Evolutionary conservation across 2,797 vertebrate species (phyloP).

Genomic region (Lepidocolaptes lacrymiger): DNA sequence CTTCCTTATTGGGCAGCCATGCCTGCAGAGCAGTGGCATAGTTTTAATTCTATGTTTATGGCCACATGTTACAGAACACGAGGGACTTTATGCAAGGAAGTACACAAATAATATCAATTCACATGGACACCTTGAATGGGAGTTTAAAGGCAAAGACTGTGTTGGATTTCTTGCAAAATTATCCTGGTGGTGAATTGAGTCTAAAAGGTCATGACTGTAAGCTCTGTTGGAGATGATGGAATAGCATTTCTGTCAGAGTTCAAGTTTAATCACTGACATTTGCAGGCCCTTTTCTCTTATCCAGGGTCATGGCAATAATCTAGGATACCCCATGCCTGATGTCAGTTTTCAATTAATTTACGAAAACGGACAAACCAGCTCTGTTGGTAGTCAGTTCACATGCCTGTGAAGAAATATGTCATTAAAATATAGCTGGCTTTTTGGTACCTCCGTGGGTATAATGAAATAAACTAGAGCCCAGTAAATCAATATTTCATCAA

Average conservation of each 20-base stretch:
- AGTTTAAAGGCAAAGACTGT: not conserved
- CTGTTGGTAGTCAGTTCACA: not conserved
- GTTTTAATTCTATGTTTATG: not conserved
- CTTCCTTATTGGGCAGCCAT: not conserved
- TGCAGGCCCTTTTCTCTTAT: not conserved
- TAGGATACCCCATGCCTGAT: not conserved
- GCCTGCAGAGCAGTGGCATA: not conserved
- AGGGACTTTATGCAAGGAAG: not conserved
- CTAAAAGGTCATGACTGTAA: not conserved
- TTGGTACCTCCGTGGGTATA: not conserved
- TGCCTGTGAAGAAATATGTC: not conserved
- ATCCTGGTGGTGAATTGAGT: not conserved
- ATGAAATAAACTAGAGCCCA: not conserved
- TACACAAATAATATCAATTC: not conserved
- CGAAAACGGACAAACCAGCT: not conserved
- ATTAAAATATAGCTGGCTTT: not conserved
- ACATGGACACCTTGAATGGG: not conserved
- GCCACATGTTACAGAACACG: rapidly evolving
- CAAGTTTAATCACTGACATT: not conserved
- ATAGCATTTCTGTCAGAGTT: not conserved
- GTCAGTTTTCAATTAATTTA: not conserved
- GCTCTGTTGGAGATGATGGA: not conserved
- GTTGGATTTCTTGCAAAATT: not conserved
- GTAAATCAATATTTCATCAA: not conserved
- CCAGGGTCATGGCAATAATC: not conserved